These are phyloP conservation scores for Brachionus asplanchnoidis DNA, from an alignment of 1,140 invertebrate species.

Conservation along the genomic window DNA sequence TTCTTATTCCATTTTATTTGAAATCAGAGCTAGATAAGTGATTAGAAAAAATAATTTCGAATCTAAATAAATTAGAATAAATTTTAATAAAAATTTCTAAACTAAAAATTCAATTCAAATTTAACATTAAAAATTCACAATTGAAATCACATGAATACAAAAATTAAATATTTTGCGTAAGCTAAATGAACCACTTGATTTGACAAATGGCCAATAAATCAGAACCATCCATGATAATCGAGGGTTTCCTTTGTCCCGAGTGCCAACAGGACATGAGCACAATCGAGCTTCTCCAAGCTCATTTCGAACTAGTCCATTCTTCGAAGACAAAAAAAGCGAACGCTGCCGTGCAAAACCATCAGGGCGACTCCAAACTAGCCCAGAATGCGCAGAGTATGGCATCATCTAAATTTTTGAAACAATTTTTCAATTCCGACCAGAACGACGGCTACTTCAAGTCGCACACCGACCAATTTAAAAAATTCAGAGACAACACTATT, in stretches of 20 bases:
- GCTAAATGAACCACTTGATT: neutral
- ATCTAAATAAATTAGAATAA: neutral
- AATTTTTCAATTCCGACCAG: slow-evolving; percentile 26
- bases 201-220: neutral
- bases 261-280: slow-evolving; percentile 81
- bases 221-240: slow-evolving; percentile 61
- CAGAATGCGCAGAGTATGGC: neutral
- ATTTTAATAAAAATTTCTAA: neutral
- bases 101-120: neutral
- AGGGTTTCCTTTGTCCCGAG: slow-evolving; percentile 87
- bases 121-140: neutral
- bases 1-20: too few relatives aligned
- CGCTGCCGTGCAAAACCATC: neutral
- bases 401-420: slow-evolving; percentile 5
- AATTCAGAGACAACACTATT: slow-evolving; percentile 66
- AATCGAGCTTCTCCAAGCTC: slow-evolving; percentile 71
- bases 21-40: too few relatives aligned
- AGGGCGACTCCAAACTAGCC: neutral
- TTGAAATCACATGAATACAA: neutral
- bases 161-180: neutral
- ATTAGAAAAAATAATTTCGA: neutral
- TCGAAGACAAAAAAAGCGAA: slow-evolving; percentile 59
- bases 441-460: slow-evolving; percentile 2
- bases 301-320: slow-evolving; percentile 77
- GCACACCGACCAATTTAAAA: slow-evolving; percentile 74